Conservation (phyloP, 2,113 vertebrate species). For the Tachysurus vachellii region DNA sequence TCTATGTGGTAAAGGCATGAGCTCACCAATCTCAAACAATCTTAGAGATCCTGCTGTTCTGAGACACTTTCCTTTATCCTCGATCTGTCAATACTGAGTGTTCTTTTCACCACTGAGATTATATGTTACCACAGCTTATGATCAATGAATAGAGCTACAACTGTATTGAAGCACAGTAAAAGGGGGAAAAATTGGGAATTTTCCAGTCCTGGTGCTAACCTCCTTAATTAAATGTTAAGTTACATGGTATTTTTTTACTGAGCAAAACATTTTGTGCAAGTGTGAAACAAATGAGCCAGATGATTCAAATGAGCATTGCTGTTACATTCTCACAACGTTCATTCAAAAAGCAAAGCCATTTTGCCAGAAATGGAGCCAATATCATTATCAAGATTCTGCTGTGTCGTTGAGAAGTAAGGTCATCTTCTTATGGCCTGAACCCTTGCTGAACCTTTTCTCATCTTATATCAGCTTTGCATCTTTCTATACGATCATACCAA, state of each 20-base stretch:
- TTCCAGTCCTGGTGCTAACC: slow-evolving; percentile 49
- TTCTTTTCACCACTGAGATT: slow-evolving; percentile 26
- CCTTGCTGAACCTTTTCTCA: neutral
- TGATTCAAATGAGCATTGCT: neutral
- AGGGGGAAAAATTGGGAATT: slow-evolving; percentile 24
- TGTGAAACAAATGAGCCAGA: neutral
- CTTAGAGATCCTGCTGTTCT: slow-evolving; percentile 30
- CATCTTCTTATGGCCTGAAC: neutral
- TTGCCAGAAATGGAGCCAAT: neutral
- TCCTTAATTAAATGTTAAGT: neutral
- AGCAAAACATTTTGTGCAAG: neutral
- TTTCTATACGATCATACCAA: neutral
- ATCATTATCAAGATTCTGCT: neutral
- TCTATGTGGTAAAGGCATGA: slow-evolving; percentile 6
- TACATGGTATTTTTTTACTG: neutral
- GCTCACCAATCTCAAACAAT: slow-evolving; percentile 33
- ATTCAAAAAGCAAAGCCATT: neutral
- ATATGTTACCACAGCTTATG: slow-evolving; percentile 44
- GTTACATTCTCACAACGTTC: neutral
- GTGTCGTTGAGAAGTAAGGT: neutral
- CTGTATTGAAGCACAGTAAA: slow-evolving; percentile 35
- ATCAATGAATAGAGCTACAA: slow-evolving; percentile 50
- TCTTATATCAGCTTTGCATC: neutral
- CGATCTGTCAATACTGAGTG: slow-evolving; percentile 25
- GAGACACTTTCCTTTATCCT: slow-evolving; percentile 1